Percentiles rank a stretch among this genome's conserved stretches.
Conservation (phyloP, 30 jellyfish, hydroid and myxozoan species). For the Pelagia noctiluca region DNA sequence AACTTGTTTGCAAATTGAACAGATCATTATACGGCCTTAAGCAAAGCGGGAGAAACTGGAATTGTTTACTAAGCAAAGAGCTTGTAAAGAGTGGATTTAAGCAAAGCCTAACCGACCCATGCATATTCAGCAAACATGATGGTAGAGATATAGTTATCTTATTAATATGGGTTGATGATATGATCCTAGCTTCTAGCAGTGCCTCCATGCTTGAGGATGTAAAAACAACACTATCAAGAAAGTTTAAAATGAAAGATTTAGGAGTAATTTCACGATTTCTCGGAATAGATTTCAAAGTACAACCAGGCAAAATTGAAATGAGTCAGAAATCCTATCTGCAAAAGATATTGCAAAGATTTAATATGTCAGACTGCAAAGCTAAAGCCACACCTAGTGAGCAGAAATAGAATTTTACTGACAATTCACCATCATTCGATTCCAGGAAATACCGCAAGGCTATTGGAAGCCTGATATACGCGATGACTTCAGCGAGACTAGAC, state of each 20-base stretch:
- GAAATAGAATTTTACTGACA: not conserved
- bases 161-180: conserved; percentile 51
- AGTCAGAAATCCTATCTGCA: conserved; percentile 12
- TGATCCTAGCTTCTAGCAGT: conserved; percentile 15
- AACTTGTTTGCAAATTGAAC: conserved; percentile 39
- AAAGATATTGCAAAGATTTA: conserved; percentile 18
- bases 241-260: conserved; percentile 48
- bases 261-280: conserved; percentile 41
- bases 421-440: conserved; percentile 5
- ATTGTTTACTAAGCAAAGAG: conserved; percentile 2
- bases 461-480: conserved; percentile 60
- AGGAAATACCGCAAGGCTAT: conserved; percentile 17
- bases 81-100: not conserved
- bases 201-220: not conserved
- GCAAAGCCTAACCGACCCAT: conserved; percentile 41
- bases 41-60: conserved; percentile 46
- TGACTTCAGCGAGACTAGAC: conserved; percentile 60
- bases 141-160: not conserved
- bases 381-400: conserved; percentile 67
- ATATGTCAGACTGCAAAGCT: conserved; percentile 64
- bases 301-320: not conserved
- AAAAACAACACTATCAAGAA: conserved; percentile 6
- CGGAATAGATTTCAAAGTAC: conserved; percentile 18
- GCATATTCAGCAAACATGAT: conserved; percentile 12
- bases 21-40: conserved; percentile 45